Evolutionary conservation across 2,113 vertebrate genomes (phyloP), one percentile per base, ranked within the genome.

Genomic region (Gasterosteus nipponicus): DNA sequence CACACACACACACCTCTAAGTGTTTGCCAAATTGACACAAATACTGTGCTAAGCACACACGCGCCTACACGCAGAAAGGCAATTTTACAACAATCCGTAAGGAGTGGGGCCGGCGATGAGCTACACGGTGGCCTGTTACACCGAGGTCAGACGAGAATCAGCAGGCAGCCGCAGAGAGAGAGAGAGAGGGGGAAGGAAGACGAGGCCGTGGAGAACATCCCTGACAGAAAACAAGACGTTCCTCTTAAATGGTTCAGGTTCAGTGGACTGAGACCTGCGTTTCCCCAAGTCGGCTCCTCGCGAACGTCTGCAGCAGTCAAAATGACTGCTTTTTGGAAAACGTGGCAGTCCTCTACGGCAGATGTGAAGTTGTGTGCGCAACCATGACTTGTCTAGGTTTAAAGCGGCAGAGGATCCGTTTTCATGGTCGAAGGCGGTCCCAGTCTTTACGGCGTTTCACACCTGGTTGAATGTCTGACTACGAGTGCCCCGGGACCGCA

Each of bases 201-300:
- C 75, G 44, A 84, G 85, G 89, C 86, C 64, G 38, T 67, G 72
- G 73, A 87, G 82, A 90, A 86, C 83, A 90, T 83, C 83, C 74
- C 86, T 87, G 88, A 91, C 91, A 91, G 86, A 88, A 91, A 92
- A 90, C 87, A 86, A 89, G 90, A 92, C 89, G 72, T 87, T 87
- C 77, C 80, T 87, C 89, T 85, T 89, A 90, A 91, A 91, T 78
- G 82, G 89, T 91, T 91, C 87, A 19, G 88, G 87, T 91, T 92
- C 90, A 91, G 67, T 87, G 91, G 89, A 82, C 85, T 93, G 92
- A 92, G 84, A 89, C 92, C 90, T 88, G 87, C 66, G 88, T 70
- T 89, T 84, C 62, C 67, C 86, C 74, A 51, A 81, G 81, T 73
- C 83, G 42, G 79, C 69, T 61, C 68, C 4, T 66, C 69, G 76